Percentiles rank a stretch among this genome's conserved stretches.
These are phyloP conservation scores for Cotesia vestalis DNA, from an alignment of 1,140 invertebrate species.

Conservation along the genomic window DNA sequence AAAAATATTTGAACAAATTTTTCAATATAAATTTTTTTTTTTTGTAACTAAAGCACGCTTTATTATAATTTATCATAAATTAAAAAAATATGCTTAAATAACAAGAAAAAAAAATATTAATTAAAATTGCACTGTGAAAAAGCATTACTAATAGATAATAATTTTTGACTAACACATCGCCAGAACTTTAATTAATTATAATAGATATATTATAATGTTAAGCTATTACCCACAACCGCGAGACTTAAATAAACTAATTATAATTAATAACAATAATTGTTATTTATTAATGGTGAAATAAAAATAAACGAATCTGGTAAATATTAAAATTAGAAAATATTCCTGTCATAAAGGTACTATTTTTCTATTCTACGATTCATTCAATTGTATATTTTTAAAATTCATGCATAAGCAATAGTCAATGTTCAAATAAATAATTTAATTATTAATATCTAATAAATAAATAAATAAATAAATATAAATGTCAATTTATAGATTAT, in stretches of 20 bases:
- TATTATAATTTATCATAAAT: background rate
- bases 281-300: background rate
- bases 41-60: too few relatives aligned
- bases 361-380: background rate
- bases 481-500: background rate
- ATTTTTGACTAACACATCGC: slow-evolving; percentile 18
- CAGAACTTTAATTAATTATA: slow-evolving; percentile 28
- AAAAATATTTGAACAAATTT: too few relatives aligned
- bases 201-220: slow-evolving; percentile 25
- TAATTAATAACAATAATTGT: background rate
- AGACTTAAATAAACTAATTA: slow-evolving; percentile 4
- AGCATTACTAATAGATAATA: slow-evolving; percentile 48
- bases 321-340: too few relatives aligned
- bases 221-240: slow-evolving; percentile 33
- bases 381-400: background rate
- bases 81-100: slow-evolving; percentile 37
- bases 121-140: slow-evolving; percentile 55
- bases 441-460: too few relatives aligned
- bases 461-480: too few relatives aligned
- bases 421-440: slow-evolving; percentile 12
- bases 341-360: background rate
- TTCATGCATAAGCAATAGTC: slow-evolving; percentile 37
- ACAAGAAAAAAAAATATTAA: slow-evolving; percentile 40
- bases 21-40: too few relatives aligned
- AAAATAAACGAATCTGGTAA: too few relatives aligned